Conservation (phyloP, 2,113 vertebrate genomes). For the Pachypanchax playfairii region DNA sequence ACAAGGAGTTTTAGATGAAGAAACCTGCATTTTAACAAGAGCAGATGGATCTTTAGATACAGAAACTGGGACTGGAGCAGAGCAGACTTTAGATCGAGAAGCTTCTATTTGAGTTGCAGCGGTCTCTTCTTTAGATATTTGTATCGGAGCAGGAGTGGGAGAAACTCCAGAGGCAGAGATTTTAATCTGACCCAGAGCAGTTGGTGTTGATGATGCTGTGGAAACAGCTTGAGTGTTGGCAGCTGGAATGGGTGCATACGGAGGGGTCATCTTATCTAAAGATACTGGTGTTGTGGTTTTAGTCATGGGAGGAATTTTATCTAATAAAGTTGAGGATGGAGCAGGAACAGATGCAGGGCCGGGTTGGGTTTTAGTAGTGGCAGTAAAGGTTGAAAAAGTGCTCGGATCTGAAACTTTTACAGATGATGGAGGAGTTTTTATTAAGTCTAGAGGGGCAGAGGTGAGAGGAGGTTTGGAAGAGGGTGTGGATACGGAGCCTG, state of each 20-base stretch:
- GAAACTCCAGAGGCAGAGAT: constrained; percentile 16
- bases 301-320: constrained; percentile 29
- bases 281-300: constrained; percentile 21
- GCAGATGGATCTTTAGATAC: neutral
- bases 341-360: constrained; percentile 24
- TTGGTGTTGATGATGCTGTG: constrained; percentile 18
- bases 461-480: constrained; percentile 29
- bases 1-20: constrained; percentile 15
- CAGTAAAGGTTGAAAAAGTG: constrained; percentile 1
- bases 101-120: neutral
- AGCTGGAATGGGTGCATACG: constrained; percentile 4
- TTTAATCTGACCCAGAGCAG: constrained; percentile 21
- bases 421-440: constrained; percentile 14
- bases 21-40: constrained; percentile 9
- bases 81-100: constrained; percentile 7
- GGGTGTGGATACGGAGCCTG: constrained; percentile 4
- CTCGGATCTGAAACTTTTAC: constrained; percentile 17
- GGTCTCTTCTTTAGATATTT: constrained; percentile 8
- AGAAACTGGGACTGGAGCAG: constrained; percentile 3
- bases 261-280: constrained; percentile 40
- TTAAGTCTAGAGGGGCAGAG: constrained; percentile 11
- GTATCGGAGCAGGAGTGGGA: neutral
- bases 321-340: constrained; percentile 24
- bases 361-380: constrained; percentile 25
- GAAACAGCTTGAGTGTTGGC: constrained; percentile 22